phyloP scores from a whole-genome alignment of 1,140 invertebrate genomes.

The Tetragnatha versicolor region DNA sequence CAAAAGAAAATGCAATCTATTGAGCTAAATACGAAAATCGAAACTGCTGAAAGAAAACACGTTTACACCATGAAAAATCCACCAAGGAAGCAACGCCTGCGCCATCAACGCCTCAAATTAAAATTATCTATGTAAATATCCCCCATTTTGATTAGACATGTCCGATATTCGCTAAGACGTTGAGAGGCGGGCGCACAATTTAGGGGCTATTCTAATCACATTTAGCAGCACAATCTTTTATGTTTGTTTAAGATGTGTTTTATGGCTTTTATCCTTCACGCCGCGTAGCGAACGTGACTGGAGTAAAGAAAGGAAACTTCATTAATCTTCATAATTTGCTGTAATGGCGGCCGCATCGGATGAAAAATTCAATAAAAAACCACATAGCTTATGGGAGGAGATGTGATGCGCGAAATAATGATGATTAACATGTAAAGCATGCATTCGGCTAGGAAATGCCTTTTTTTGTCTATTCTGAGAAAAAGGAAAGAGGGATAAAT shows the following conservation, averaged over 20 bases:
- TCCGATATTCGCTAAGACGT: conserved; percentile 7
- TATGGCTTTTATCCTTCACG: conserved; percentile 30
- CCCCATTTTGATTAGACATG: conserved; percentile 20
- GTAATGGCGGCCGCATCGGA: conserved; percentile 36
- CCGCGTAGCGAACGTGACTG: conserved; percentile 26
- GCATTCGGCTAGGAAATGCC: too few relatives aligned
- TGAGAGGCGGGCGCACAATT: neutral
- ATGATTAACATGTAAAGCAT: conserved; percentile 47
- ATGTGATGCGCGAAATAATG: conserved; percentile 21
- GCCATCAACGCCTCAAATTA: neutral
- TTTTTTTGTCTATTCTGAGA: too few relatives aligned
- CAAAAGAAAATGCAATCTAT: too few relatives aligned
- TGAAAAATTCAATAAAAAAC: conserved; percentile 52
- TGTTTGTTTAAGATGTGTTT: conserved; percentile 53
- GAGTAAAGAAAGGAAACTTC: conserved; percentile 27
- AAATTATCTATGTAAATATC: conserved; percentile 22
- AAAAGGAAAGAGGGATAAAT: too few relatives aligned
- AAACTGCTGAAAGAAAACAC: neutral
- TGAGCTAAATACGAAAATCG: too few relatives aligned
- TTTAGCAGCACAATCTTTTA: conserved; percentile 31
- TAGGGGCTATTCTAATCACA: conserved; percentile 41
- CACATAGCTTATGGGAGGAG: neutral
- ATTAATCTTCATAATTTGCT: conserved; percentile 53
- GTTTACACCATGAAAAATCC: neutral
- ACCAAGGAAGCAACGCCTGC: neutral